Evolutionary conservation across 1,140 invertebrate genomes (phyloP), one percentile per base, ranked within the genome.

Genomic region (Venturia canescens): DNA sequence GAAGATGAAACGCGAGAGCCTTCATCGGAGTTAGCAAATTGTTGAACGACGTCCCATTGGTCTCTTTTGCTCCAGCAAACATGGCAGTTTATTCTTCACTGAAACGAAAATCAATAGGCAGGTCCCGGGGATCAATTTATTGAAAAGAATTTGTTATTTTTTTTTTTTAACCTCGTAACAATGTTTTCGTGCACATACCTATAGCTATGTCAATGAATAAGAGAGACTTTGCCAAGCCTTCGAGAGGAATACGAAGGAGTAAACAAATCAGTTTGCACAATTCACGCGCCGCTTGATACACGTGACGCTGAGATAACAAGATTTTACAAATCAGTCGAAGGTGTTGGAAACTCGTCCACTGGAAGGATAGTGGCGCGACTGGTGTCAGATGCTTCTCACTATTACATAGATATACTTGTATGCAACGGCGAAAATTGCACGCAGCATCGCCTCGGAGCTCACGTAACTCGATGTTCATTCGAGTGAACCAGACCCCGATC

Each of bases 231-330:
- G 3, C 5, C 7, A 44, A 44, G 38, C 1, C 5, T 44, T 44
- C 38, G 38, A 44, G 38, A 44, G 38, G 38, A 44, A 44, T 44
- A 44, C 38, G 38, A 44, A 29, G 26, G 60, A 66, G 60, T 66
- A 66, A 66, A 66, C 60, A 66, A 66, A 66, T 66, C 60, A 66
- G 60, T 66, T 66, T 66, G 27, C 60, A 66, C 60, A 27, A 66
- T 66, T 66, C 60, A 66, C 60, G 23, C 60, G 60, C 60, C 23
- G 23, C 60, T 66, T 66, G 60, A 66, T 66, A 66, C 23, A 66
- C 60, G 60, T 1, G 60, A 66, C 23, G 23, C 60, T n/a, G 60
- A 66, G 60, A 66, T 66, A 66, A 66, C 60, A 66, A 66, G 60
- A 66, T 66, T 27, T 66, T 26, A 15, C 60, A 23, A 27, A 66